These are phyloP conservation scores for Mesitornis unicolor DNA, from an alignment of 2,113 vertebrate species.

Conservation along the genomic window DNA sequence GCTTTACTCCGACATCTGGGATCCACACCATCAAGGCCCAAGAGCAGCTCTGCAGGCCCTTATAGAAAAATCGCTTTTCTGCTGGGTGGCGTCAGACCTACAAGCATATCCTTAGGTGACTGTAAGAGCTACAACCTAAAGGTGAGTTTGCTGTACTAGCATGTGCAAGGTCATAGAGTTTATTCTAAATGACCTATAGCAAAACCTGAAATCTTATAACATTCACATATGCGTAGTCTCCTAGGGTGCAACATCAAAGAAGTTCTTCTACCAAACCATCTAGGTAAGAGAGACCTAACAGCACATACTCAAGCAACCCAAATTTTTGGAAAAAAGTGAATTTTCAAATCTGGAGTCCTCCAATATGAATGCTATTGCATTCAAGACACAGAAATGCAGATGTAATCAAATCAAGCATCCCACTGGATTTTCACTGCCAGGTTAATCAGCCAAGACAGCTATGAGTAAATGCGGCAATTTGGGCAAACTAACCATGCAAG, in stretches of 20 bases:
- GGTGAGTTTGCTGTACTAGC: neutral
- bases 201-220: neutral
- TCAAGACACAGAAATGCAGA: neutral
- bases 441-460: neutral
- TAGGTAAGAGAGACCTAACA: neutral
- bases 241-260: neutral
- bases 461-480: neutral
- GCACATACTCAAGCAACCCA: rapidly evolving
- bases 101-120: neutral
- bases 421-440: neutral
- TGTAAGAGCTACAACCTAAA: neutral
- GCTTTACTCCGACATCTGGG: neutral
- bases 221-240: rapidly evolving
- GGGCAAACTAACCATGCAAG: neutral
- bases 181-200: neutral
- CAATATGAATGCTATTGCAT: neutral
- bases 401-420: neutral
- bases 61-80: neutral
- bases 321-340: neutral
- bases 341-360: neutral
- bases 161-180: neutral
- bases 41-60: neutral
- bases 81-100: neutral
- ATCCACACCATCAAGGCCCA: neutral
- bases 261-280: neutral